These are phyloP conservation scores for Drosophila nr. medialis DNA, from an alignment of 2,888 invertebrate species.

Conservation along the genomic window DNA sequence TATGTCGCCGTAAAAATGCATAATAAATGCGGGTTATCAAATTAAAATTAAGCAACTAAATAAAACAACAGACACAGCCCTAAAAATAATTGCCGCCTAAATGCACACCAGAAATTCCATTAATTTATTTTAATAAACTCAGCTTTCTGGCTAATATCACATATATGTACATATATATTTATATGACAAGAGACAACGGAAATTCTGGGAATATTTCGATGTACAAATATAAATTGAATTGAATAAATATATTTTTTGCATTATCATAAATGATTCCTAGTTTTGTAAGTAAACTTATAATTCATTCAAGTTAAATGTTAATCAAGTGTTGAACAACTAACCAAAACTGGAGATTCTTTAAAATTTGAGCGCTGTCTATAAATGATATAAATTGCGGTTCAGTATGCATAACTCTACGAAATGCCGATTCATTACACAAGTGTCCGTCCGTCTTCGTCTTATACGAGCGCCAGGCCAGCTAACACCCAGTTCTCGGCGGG, in stretches of 20 bases:
- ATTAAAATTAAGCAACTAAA: slow-evolving; percentile 50
- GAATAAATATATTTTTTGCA: background rate
- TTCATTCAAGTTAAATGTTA: background rate
- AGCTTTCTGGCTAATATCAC: background rate
- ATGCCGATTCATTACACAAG: slow-evolving; percentile 41
- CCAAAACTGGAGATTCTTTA: background rate
- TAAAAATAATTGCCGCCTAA: slow-evolving; percentile 18
- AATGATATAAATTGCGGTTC: slow-evolving; percentile 34
- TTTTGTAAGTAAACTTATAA: background rate
- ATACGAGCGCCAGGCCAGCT: slow-evolving; percentile 21
- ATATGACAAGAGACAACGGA: background rate
- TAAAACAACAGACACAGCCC: slow-evolving; percentile 1
- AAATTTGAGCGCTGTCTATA: slow-evolving; percentile 10
- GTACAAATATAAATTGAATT: background rate
- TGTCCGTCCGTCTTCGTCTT: slow-evolving; percentile 22
- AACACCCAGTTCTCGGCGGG: slow-evolving; percentile 44
- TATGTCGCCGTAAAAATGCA: slow-evolving; percentile 55
- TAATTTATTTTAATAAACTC: slow-evolving; percentile 6
- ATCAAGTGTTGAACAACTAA: background rate
- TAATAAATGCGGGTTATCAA: slow-evolving; percentile 55
- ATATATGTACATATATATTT: background rate
- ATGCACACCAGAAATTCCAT: slow-evolving; percentile 7
- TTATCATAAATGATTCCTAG: too few species aligned
- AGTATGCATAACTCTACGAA: slow-evolving; percentile 35
- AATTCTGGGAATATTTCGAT: background rate